Evolutionary conservation across 1,140 invertebrate species (phyloP).

Genomic region (Drosophila pachea): DNA sequence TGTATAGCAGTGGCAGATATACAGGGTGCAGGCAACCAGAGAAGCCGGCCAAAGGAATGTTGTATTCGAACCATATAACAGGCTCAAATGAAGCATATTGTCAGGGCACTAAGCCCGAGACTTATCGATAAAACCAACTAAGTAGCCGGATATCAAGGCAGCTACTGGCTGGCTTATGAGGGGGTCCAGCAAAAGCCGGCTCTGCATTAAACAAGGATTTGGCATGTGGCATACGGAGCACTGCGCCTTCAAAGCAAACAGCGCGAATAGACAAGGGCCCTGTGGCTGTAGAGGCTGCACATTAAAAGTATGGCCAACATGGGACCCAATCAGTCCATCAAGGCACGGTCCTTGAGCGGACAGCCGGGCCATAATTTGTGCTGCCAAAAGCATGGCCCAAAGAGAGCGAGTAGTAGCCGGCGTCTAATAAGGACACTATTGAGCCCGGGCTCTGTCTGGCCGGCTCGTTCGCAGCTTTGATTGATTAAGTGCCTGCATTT

Average conservation of each 20-base stretch:
- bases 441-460: constrained; percentile 32
- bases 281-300: not conserved
- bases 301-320: constrained; percentile 36
- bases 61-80: constrained; percentile 7
- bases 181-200: constrained; percentile 12
- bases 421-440: constrained; percentile 54
- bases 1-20: no score
- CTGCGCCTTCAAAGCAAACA: constrained; percentile 15
- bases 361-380: constrained; percentile 66
- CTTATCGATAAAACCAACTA: constrained; percentile 26
- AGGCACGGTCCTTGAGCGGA: constrained; percentile 43
- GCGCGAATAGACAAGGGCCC: constrained; percentile 22
- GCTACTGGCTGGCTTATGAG: constrained; percentile 18
- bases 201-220: constrained; percentile 41
- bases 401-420: constrained; percentile 24
- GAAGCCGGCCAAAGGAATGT: no score
- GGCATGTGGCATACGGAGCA: constrained; percentile 9
- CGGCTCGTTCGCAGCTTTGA: constrained; percentile 49
- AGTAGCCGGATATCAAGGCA: not conserved
- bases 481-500: constrained; percentile 74
- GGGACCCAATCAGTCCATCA: constrained; percentile 46
- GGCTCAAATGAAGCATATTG: constrained; percentile 17
- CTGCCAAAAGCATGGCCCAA: constrained; percentile 60
- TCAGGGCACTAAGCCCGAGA: constrained; percentile 1
- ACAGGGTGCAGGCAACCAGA: no score